Conservation (phyloP, 2,888 invertebrate species). For the Limnephilus lunatus region DNA sequence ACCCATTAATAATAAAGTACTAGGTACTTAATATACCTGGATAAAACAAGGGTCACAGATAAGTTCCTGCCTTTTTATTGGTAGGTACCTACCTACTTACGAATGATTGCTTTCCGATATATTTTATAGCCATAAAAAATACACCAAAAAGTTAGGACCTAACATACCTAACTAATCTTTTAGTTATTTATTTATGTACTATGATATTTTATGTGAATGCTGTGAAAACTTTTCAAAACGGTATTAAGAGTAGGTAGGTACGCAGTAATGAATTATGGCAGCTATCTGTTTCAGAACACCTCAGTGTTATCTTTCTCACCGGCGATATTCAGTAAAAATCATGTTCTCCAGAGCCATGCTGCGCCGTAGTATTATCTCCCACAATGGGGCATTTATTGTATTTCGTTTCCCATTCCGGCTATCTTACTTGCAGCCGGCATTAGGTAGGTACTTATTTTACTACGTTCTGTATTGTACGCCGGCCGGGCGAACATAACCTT, state of each 20-base stretch:
- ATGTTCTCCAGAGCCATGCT: slow-evolving; percentile 8
- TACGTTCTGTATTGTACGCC: slow-evolving; percentile 8
- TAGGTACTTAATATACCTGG: not conserved
- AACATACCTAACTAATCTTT: not conserved
- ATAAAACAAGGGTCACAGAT: not conserved
- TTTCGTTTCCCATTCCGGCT: slow-evolving; percentile 3
- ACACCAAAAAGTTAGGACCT: not conserved
- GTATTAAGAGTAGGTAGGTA: not conserved
- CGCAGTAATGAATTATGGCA: not conserved
- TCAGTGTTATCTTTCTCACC: slow-evolving; percentile 35
- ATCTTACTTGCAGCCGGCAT: slow-evolving; percentile 29
- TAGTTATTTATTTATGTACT: too few relatives aligned
- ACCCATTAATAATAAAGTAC: not conserved
- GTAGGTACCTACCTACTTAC: not conserved
- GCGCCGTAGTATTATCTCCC: slow-evolving; percentile 20
- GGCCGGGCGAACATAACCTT: slow-evolving; percentile 59
- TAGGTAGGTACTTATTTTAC: not conserved
- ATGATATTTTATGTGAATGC: not conserved
- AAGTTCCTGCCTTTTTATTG: not conserved
- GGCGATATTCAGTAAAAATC: slow-evolving; percentile 8
- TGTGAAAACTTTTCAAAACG: not conserved
- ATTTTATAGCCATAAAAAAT: not conserved
- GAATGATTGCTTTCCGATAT: not conserved
- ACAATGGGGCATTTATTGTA: slow-evolving; percentile 39
- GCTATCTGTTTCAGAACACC: not conserved